Percentiles rank a stretch among this genome's conserved stretches.
phyloP scores from a whole-genome alignment of 2,113 vertebrate species.

The Cettia cetti region DNA sequence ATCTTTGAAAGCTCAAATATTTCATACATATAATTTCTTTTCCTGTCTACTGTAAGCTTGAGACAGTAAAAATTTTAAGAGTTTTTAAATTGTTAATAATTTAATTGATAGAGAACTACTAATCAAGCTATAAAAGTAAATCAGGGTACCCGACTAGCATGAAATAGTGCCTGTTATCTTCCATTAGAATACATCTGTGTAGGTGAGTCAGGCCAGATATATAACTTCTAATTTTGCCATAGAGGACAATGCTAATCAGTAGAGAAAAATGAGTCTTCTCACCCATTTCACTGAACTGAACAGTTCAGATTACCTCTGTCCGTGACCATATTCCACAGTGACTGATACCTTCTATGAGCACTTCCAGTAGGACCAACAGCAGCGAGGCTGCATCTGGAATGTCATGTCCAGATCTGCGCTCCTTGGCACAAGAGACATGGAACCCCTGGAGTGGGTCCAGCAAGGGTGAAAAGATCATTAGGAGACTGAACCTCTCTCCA shows the following conservation, averaged over 20 bases:
- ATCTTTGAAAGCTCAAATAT: not conserved
- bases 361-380: not conserved
- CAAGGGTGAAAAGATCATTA: not conserved
- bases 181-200: not conserved
- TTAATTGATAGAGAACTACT: not conserved
- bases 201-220: not conserved
- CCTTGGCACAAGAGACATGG: not conserved
- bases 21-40: not conserved
- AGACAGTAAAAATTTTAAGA: not conserved
- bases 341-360: not conserved
- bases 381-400: not conserved
- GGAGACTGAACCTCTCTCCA: not conserved
- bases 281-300: not conserved
- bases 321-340: no score
- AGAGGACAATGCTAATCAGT: not conserved
- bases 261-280: not conserved
- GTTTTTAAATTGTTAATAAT: not conserved
- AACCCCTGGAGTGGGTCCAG: not conserved
- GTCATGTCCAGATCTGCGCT: not conserved
- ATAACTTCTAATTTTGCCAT: not conserved
- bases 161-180: not conserved
- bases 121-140: not conserved
- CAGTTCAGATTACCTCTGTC: not conserved
- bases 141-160: not conserved
- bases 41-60: not conserved